Evolutionary conservation across 2,888 invertebrate species (phyloP).

Genomic region (Drosophila ustulata): DNA sequence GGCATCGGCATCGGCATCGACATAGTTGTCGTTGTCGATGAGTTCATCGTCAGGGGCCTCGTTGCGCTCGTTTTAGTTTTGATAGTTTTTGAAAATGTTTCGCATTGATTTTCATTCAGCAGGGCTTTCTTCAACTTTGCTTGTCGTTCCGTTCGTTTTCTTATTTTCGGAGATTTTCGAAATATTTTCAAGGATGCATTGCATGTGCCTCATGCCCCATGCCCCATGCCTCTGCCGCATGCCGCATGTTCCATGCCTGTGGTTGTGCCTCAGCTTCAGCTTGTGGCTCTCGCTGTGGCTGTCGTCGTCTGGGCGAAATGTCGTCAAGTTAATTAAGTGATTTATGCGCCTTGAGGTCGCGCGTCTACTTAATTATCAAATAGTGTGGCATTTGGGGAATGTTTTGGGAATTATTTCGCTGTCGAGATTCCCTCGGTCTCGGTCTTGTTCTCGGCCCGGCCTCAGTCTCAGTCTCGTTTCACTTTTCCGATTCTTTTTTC

Average conservation of each 20-base stretch:
- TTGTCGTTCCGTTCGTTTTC: slow-evolving; percentile 31
- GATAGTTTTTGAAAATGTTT: slow-evolving; percentile 70
- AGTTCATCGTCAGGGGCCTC: slow-evolving; percentile 41
- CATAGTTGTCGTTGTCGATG: background rate
- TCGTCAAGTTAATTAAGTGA: slow-evolving; percentile 82
- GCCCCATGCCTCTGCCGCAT: slow-evolving; percentile 7
- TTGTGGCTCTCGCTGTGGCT: slow-evolving; percentile 23
- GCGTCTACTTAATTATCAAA: slow-evolving; percentile 80
- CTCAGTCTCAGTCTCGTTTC: slow-evolving; percentile 14
- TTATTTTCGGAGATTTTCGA: slow-evolving; percentile 60
- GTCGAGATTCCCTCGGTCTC: slow-evolving; percentile 53
- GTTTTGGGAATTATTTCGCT: slow-evolving; percentile 71
- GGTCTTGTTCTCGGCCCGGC: no score
- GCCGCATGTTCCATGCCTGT: slow-evolving; percentile 3
- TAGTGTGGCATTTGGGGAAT: slow-evolving; percentile 79
- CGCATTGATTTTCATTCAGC: slow-evolving; percentile 68
- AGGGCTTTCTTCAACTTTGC: slow-evolving; percentile 34
- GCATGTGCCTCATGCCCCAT: slow-evolving; percentile 23
- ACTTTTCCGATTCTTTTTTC: slow-evolving; percentile 5
- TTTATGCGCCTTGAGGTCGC: slow-evolving; percentile 78
- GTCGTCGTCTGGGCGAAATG: slow-evolving; percentile 64
- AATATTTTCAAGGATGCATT: slow-evolving; percentile 77
- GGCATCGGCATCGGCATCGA: background rate
- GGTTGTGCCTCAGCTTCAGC: slow-evolving; percentile 8
- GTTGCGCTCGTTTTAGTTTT: slow-evolving; percentile 67